Conservation (phyloP, 2,797 vertebrate genomes). For the Notolepis coatsorum region DNA sequence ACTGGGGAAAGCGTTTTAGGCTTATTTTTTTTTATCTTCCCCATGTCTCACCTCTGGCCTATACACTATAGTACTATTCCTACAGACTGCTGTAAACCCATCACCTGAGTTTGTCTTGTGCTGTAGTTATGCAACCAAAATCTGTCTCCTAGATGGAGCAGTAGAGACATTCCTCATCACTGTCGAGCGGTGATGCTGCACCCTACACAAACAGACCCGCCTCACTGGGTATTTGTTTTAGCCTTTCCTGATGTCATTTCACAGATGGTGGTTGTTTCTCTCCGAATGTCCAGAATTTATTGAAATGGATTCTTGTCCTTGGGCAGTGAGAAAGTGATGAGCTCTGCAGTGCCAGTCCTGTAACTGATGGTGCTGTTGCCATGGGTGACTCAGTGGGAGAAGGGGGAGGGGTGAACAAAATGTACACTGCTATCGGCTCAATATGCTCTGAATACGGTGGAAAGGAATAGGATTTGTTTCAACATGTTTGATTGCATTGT, state of each 20-base stretch:
- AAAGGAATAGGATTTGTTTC: not conserved
- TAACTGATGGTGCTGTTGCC: conserved; percentile 29
- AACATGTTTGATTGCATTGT: not conserved
- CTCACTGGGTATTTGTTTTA: conserved; percentile 4
- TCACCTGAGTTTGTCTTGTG: not conserved
- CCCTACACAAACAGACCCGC: conserved; percentile 18
- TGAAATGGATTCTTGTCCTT: not conserved
- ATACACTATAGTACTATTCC: no score
- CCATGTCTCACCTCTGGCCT: no score
- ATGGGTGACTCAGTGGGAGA: conserved; percentile 41
- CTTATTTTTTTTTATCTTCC: no score
- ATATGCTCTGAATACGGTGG: not conserved
- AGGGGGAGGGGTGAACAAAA: conserved; percentile 18
- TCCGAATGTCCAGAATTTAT: conserved; percentile 9
- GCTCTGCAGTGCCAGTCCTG: conserved; percentile 12
- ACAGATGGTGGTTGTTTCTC: not conserved
- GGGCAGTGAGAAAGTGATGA: conserved; percentile 14
- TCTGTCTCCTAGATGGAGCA: not conserved
- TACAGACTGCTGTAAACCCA: conserved; percentile 1
- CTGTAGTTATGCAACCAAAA: conserved; percentile 25
- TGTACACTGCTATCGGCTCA: conserved; percentile 23
- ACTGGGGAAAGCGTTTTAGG: no score
- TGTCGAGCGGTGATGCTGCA: not conserved
- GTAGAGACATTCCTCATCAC: conserved; percentile 8
- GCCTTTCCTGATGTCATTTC: not conserved